Conservation (phyloP, 2,113 vertebrate genomes). For the Telmatochromis sp. region DNA sequence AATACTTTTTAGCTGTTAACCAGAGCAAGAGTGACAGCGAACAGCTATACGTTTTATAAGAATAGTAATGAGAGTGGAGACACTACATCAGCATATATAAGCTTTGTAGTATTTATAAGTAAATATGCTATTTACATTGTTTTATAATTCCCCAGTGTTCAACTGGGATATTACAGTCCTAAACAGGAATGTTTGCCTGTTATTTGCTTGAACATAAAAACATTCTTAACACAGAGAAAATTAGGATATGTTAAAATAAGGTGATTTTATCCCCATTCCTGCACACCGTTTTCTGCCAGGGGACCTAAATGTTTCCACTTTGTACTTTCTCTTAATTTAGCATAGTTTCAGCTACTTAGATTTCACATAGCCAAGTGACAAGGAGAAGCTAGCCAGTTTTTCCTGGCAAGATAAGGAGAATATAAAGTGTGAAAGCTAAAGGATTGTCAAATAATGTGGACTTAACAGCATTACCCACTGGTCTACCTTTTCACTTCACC, state of each 20-base stretch:
- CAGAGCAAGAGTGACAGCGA: neutral
- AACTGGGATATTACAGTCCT: neutral
- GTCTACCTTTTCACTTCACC: neutral
- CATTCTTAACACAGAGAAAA: neutral
- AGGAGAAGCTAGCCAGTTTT: neutral
- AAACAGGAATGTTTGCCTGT: neutral
- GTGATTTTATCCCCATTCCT: neutral
- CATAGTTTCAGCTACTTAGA: neutral
- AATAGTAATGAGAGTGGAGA: neutral
- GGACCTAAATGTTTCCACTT: neutral
- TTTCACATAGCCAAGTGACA: neutral
- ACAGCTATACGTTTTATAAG: neutral
- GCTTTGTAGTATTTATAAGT: neutral
- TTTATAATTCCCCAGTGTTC: neutral
- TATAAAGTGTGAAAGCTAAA: neutral
- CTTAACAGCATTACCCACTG: neutral
- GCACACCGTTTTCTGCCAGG: neutral
- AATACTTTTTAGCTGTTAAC: neutral
- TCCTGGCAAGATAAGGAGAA: neutral
- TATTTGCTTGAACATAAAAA: neutral
- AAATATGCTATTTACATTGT: neutral
- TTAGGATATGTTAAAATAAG: neutral
- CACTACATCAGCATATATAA: neutral
- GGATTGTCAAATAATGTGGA: neutral
- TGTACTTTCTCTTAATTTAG: neutral